phyloP scores from a whole-genome alignment of 2,888 invertebrate genomes.

The Pyralis farinalis region DNA sequence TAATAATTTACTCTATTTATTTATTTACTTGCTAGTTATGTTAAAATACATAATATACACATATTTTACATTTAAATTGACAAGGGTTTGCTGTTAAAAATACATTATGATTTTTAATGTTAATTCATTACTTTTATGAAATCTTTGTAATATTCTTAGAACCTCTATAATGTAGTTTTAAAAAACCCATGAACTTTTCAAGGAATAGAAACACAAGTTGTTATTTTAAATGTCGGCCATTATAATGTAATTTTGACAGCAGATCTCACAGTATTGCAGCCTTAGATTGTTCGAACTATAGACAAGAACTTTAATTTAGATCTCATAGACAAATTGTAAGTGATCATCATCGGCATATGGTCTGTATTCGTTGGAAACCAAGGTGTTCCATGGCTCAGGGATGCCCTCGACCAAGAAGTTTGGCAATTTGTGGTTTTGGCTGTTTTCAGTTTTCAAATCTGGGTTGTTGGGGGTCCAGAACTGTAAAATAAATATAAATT shows the following conservation, averaged over 20 bases:
- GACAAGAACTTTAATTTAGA: slow-evolving; percentile 20
- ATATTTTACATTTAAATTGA: slow-evolving; percentile 17
- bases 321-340: slow-evolving; percentile 26
- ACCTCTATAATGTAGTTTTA: too few species aligned
- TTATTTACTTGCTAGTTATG: neutral
- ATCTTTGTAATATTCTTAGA: too few species aligned
- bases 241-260: neutral
- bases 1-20: neutral
- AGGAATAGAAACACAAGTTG: too few species aligned
- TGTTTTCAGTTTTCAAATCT: slow-evolving; percentile 27
- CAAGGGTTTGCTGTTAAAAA: slow-evolving; percentile 11
- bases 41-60: slow-evolving; percentile 16
- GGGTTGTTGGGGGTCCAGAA: slow-evolving; percentile 25
- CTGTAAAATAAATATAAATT: too few species aligned
- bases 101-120: neutral
- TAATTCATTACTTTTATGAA: too few species aligned
- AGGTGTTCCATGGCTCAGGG: slow-evolving; percentile 29
- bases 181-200: too few species aligned
- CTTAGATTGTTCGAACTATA: slow-evolving; percentile 6
- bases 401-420: slow-evolving; percentile 38
- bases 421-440: slow-evolving; percentile 28
- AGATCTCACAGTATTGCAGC: slow-evolving; percentile 25
- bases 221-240: neutral
- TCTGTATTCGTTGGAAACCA: slow-evolving; percentile 37
- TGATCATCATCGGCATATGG: slow-evolving; percentile 42